Conservation (phyloP, 2,888 invertebrate species). For the Pterostichus madidus region DNA sequence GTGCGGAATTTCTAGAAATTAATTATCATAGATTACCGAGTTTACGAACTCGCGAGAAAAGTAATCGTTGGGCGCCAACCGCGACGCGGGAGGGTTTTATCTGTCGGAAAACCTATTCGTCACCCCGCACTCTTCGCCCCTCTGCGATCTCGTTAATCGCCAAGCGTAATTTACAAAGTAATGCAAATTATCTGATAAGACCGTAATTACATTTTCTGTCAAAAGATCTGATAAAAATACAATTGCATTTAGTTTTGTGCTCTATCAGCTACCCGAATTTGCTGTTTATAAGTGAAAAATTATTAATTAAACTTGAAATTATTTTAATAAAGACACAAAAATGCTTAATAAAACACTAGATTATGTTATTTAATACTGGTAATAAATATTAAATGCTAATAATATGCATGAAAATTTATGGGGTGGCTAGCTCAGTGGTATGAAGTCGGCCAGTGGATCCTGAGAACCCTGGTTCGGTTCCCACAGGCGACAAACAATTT, state of each 20-base stretch:
- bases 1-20: conserved; percentile 67
- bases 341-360: no score
- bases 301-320: no score
- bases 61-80: conserved; percentile 47
- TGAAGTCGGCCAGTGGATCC: no score
- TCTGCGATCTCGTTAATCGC: conserved; percentile 33
- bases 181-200: conserved; percentile 59
- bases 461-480: no score
- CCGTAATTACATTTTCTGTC: conserved; percentile 52
- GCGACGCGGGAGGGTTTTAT: conserved; percentile 43
- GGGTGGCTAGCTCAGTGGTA: no score
- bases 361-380: no score
- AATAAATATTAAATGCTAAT: no score
- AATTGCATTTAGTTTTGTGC: conserved; percentile 18
- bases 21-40: conserved; percentile 67
- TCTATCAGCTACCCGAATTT: not conserved
- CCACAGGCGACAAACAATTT: no score
- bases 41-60: conserved; percentile 60
- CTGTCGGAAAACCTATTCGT: conserved; percentile 49
- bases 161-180: conserved; percentile 50
- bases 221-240: conserved; percentile 34
- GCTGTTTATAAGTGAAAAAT: no score
- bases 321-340: no score
- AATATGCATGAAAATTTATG: no score
- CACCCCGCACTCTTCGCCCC: not conserved